Base-by-base conservation (phyloP, 2,797 vertebrate genomes). In the Spatula versicolor region DNA sequence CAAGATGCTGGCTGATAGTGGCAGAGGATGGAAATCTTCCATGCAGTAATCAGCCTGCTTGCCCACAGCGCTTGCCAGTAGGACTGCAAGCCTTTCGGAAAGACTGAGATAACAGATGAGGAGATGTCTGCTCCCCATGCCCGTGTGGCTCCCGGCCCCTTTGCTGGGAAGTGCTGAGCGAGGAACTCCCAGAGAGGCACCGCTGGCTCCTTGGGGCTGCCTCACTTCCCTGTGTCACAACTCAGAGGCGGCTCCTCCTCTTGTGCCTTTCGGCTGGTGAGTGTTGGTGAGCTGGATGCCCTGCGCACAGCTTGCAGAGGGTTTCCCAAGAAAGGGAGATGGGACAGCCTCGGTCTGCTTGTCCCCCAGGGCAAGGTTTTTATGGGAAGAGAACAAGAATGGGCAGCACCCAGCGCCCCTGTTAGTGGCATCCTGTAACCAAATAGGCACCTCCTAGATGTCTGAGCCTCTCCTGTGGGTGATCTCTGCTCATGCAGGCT, bases 181-280 rank as follows among this genome's bases (percentile, higher is more conserved):
- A 60, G 31, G 21, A 37, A 7, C 54, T 68, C 55, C 30, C 31
- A 3, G 11, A 26, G 46, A 68, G 37, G 21, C 21, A 76, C 26
- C 1, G 2, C 13, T 35, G 45, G 45, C 31, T 8, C 15, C 10
- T 16, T 20, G 2, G 6, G 20, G 62, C 30, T 31, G 6, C 12
- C 62, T 33, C 35, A 30, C 37, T 37, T 45, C 45, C 15, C 30
- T 35, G 31, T 48, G 46, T 48, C 71, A 35, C 14, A 9, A 9
- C 54, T 11, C 0, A 0, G 14, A 7, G 39, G n/a, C 2, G 25
- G 9, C 74, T 13, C 22, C 74, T 69, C 56, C 2, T 2, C 46
- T 60, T 28, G 26, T 19, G 10, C 16, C 28, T 46, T 55, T 16
- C 23, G 30, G 15, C 48, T 10, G 11, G 6, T 25, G 7, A 13